Conservation (phyloP, 2,113 vertebrate species). For the Vicugna pacos region DNA sequence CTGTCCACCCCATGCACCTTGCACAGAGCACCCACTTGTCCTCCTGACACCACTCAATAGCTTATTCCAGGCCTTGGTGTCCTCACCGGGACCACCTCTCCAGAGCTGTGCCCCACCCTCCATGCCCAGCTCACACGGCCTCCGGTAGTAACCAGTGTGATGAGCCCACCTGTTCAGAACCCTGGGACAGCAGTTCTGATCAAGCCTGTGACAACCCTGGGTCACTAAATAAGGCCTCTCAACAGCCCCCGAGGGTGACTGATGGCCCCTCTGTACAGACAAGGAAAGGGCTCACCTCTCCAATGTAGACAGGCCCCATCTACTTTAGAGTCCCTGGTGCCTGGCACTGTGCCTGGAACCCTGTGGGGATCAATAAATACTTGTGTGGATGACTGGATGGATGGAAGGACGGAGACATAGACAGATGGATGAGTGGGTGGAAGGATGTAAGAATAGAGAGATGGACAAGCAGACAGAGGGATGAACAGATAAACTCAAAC, state of each 20-base stretch:
- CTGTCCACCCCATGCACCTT: neutral
- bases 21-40: neutral
- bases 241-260: neutral
- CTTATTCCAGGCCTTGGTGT: neutral
- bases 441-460: rapidly evolving
- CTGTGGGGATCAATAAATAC: neutral
- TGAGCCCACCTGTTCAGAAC: neutral
- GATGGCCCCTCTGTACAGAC: neutral
- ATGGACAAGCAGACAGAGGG: neutral
- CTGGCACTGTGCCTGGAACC: neutral
- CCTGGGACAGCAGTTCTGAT: neutral
- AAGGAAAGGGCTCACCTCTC: neutral
- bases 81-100: neutral
- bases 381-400: too few species aligned
- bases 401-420: neutral
- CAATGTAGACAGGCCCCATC: neutral
- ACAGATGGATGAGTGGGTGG: neutral
- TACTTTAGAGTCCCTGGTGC: neutral
- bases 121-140: neutral
- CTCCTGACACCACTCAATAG: neutral
- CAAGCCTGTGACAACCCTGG: neutral
- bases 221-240: neutral
- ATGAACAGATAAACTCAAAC: neutral
- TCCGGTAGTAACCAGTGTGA: neutral
- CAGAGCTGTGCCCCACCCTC: neutral